phyloP scores from a whole-genome alignment of 1,140 invertebrate species.

The Thaumetopoea pityocampa region DNA sequence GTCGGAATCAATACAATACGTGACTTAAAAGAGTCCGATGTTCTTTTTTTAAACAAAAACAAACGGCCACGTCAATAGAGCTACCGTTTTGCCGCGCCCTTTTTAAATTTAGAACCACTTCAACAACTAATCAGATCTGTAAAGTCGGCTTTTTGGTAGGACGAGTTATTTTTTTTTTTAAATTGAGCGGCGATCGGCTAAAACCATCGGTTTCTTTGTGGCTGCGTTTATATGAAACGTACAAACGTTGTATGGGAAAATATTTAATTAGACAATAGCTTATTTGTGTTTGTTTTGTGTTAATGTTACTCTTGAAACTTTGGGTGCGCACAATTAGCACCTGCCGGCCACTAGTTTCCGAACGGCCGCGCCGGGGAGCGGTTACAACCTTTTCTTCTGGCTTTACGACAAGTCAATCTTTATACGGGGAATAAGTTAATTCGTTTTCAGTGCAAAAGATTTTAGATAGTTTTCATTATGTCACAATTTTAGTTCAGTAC shows the following conservation, averaged over 20 bases:
- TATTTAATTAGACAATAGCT: constrained; percentile 74
- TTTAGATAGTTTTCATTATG: too few species aligned
- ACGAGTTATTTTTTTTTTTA: constrained; percentile 27
- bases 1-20: constrained; percentile 59
- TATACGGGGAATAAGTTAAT: constrained; percentile 34
- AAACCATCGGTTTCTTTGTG: constrained; percentile 53
- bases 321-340: constrained; percentile 61
- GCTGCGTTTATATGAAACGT: constrained; percentile 31
- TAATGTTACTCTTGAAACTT: constrained; percentile 67
- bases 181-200: constrained; percentile 37
- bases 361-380: constrained; percentile 5
- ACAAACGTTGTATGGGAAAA: constrained; percentile 60
- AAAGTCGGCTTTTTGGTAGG: constrained; percentile 54
- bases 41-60: constrained; percentile 35
- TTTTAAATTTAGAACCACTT: constrained; percentile 72
- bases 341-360: constrained; percentile 48
- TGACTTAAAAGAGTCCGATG: constrained; percentile 51
- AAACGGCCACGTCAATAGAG: constrained; percentile 56
- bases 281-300: constrained; percentile 72
- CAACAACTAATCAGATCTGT: constrained; percentile 67
- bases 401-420: constrained; percentile 61
- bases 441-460: too few species aligned
- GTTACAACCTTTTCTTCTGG: constrained; percentile 23
- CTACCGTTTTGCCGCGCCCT: constrained; percentile 35
- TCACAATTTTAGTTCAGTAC: too few species aligned